phyloP scores from a whole-genome alignment of 2,888 invertebrate genomes.

The Tortrix viridana region DNA sequence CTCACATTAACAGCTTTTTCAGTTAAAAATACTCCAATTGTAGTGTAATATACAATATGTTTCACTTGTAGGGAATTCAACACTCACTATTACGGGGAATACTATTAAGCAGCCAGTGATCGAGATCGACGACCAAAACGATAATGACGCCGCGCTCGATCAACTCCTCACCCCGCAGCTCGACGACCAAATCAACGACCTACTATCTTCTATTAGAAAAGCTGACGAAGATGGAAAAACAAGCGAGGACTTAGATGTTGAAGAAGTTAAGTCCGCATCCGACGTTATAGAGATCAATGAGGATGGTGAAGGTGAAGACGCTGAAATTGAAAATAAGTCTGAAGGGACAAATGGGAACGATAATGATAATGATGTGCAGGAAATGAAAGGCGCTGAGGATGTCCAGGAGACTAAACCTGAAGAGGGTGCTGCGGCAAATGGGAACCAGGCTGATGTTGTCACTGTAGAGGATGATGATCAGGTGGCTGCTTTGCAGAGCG shows the following conservation, averaged over 20 bases:
- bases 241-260: neutral
- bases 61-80: conserved; percentile 51
- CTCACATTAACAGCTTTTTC: no score
- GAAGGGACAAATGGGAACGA: conserved; percentile 20
- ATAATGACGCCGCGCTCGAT: conserved; percentile 24
- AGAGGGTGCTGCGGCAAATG: conserved; percentile 3
- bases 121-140: conserved; percentile 7
- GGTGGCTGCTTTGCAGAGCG: conserved; percentile 43
- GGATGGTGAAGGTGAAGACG: conserved; percentile 4
- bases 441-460: conserved; percentile 1
- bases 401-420: conserved; percentile 3
- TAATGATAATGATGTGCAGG: conserved; percentile 2
- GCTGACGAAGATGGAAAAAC: conserved; percentile 45
- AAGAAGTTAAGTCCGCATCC: conserved; percentile 17
- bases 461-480: conserved; percentile 21
- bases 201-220: conserved; percentile 58
- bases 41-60: conserved; percentile 13
- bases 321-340: neutral
- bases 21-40: no score
- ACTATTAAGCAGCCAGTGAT: conserved; percentile 28
- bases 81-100: conserved; percentile 55
- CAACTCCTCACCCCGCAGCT: conserved; percentile 43
- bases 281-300: conserved; percentile 12
- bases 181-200: conserved; percentile 61
- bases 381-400: conserved; percentile 1